phyloP scores from a whole-genome alignment of 92 coral and sea anemone genomes.

The Actinostola sp. region DNA sequence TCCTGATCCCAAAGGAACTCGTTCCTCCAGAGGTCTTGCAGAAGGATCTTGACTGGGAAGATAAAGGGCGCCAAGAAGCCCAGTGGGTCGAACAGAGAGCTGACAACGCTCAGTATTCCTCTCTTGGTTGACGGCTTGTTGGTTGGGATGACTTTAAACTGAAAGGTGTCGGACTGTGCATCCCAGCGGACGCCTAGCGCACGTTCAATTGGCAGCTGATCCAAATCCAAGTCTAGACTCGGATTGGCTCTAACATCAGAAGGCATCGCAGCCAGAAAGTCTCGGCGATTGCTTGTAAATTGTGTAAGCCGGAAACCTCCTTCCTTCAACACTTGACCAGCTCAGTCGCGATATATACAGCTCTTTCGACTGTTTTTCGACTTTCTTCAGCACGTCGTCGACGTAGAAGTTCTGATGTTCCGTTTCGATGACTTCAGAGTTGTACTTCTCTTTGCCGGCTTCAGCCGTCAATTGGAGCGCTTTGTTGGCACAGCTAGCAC shows the following conservation, averaged over 20 bases:
- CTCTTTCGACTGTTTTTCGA: conserved; percentile 13
- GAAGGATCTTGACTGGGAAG: conserved; percentile 26
- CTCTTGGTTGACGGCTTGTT: conserved; percentile 56
- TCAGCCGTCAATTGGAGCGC: conserved; percentile 53
- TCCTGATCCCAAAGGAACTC: conserved; percentile 10
- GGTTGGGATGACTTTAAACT: conserved; percentile 12
- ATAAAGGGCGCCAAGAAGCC: conserved; percentile 54
- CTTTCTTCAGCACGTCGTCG: conserved; percentile 63
- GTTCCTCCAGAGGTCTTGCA: conserved; percentile 56
- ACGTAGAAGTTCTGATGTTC: conserved; percentile 61
- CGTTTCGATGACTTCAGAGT: conserved; percentile 44
- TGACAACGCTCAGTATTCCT: conserved; percentile 52
- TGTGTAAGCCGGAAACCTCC: conserved; percentile 73
- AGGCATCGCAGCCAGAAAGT: conserved; percentile 40
- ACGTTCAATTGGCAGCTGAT: conserved; percentile 22
- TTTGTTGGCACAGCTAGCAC: no score
- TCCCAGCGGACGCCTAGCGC: conserved; percentile 29
- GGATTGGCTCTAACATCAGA: conserved; percentile 47
- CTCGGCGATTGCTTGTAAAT: conserved; percentile 58
- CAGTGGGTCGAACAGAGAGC: conserved; percentile 56
- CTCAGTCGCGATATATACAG: conserved; percentile 11
- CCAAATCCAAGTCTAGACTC: conserved; percentile 47
- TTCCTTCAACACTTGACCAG: conserved; percentile 44
- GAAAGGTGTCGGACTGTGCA: conserved; percentile 19
- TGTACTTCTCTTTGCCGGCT: conserved; percentile 47